Evolutionary conservation across 30 jellyfish, hydroid and myxozoan genomes (phyloP), one percentile per base, ranked within the genome.

Genomic region (Hydractinia echinata): DNA sequence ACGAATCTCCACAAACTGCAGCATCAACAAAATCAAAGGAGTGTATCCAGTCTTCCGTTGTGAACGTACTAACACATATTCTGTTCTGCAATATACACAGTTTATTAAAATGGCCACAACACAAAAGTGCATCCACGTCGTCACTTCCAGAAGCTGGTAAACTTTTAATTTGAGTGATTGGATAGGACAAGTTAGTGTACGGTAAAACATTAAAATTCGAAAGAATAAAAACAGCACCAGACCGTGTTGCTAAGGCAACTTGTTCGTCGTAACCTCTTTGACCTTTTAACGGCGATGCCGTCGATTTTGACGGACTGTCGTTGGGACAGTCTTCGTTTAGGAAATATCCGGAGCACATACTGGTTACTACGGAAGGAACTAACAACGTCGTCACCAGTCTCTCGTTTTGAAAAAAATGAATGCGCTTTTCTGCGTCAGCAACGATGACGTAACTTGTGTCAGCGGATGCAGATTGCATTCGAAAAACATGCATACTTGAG

Each of bases 321-420:
- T 79, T 64, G n/a, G 74, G 51, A 39, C 88, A 54, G 19, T 81
- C 89, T 48, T 81, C 54, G 51, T 85, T 81, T 51, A 74, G 76
- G 79, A 90, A 90, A 67, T 72, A 73, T 18, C 97, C 97, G 6
- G 96, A 51, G 60, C 96, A 85, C 94, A 90, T 85, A 74, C 96
- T 73, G 13, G 92, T 76, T 10, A 83, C 96, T n/a, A 77, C 69
- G 10, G 96, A 81, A 19, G 96, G 96, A 5, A 90, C 81, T 30
- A 54, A 6, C 56, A 86, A 51, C 74, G 97, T 81, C 54, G 51
- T 21, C 15, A 90, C 87, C 60, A 90, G 82, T 5, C 88, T 76
- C 51, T 90, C 96, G 50, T 80, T 60, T 51, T 83, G 97, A 79
- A 90, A 90, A 70, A 87, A 73, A 81, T 90, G 97, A 1, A 90